Conservation (phyloP, 37 sponge, comb jelly and placozoan genomes). For the Halichondria panicea region DNA sequence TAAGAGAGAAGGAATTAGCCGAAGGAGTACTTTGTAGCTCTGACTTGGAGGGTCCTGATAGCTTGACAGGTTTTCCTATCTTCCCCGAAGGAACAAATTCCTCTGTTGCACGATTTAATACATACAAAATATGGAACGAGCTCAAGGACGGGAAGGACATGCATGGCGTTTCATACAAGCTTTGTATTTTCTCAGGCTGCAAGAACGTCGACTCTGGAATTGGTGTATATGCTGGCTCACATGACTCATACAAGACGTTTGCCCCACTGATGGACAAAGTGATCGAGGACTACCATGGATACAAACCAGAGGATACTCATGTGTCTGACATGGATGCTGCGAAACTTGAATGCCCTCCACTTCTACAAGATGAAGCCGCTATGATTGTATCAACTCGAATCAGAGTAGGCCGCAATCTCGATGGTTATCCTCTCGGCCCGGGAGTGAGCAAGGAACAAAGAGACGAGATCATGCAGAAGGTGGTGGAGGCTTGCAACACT, state of each 20-base stretch:
- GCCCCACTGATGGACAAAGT: constrained; percentile 66
- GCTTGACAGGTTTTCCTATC: neutral
- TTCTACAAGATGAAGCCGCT: constrained; percentile 50
- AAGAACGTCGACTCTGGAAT: constrained; percentile 9
- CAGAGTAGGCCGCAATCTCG: constrained; percentile 66
- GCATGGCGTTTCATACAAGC: constrained; percentile 6
- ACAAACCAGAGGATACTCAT: constrained; percentile 58
- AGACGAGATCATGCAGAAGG: constrained; percentile 55
- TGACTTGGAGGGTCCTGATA: neutral
- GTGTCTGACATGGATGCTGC: constrained; percentile 57
- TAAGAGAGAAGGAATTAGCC: constrained; percentile 57
- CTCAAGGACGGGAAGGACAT: constrained; percentile 6
- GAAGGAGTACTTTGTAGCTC: neutral
- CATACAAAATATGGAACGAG: constrained; percentile 6
- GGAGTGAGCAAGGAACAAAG: constrained; percentile 62
- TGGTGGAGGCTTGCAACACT: constrained; percentile 40
- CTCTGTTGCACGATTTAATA: neutral
- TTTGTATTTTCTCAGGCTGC: constrained; percentile 12
- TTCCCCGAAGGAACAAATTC: neutral
- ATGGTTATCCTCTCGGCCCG: constrained; percentile 69
- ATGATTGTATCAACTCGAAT: constrained; percentile 71
- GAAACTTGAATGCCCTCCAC: constrained; percentile 39
- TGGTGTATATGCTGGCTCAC: constrained; percentile 66
- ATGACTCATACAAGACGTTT: constrained; percentile 75
- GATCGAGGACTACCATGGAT: constrained; percentile 67